These are phyloP conservation scores for Carassius carassius DNA, from an alignment of 2,113 vertebrate genomes.

Conservation along the genomic window DNA sequence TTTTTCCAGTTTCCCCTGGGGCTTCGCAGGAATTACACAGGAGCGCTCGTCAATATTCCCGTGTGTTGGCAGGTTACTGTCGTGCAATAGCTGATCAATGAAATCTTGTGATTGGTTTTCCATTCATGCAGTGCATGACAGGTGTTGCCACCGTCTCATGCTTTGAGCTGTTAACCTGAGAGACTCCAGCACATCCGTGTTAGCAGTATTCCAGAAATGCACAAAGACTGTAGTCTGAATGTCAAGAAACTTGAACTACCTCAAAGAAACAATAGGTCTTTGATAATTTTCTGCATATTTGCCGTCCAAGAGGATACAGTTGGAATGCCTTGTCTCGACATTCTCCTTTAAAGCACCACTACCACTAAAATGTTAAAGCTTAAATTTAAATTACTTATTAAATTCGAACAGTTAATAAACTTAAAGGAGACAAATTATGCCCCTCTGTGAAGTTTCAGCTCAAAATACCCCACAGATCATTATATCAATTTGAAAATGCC, in stretches of 20 bases:
- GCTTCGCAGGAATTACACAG: constrained; percentile 24
- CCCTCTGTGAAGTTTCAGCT: too few species aligned
- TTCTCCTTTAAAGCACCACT: background rate
- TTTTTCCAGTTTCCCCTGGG: constrained; percentile 41
- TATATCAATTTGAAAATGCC: too few species aligned
- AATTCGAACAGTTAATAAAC: too few species aligned
- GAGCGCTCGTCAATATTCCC: constrained; percentile 32
- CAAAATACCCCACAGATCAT: too few species aligned
- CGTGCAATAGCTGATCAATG: constrained; percentile 33
- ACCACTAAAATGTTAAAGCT: too few species aligned
- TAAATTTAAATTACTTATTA: too few species aligned
- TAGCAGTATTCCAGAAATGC: background rate
- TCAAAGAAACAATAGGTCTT: background rate
- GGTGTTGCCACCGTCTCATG: background rate
- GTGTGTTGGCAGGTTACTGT: constrained; percentile 34
- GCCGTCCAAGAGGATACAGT: too few species aligned
- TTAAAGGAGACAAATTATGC: too few species aligned
- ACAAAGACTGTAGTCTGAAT: background rate
- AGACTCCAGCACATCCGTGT: background rate
- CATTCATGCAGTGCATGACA: constrained; percentile 5
- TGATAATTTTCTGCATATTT: background rate
- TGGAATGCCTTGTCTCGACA: too few species aligned
- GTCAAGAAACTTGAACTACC: background rate
- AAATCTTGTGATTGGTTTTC: background rate
- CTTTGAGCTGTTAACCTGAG: background rate